These are phyloP conservation scores for Strix uralensis DNA, from an alignment of 2,113 vertebrate species.

Conservation along the genomic window DNA sequence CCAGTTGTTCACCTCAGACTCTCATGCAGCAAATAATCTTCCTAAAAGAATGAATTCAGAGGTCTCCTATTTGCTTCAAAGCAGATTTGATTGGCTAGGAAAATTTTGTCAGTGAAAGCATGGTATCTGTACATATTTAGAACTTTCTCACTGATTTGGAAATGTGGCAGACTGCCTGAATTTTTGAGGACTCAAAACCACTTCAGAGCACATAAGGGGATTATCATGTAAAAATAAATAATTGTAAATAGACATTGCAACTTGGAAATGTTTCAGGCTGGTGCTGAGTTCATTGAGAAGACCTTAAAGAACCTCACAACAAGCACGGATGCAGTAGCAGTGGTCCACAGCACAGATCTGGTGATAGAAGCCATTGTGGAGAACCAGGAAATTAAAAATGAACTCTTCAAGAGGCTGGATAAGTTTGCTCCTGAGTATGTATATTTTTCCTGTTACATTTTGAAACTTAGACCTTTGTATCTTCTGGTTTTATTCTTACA, in stretches of 20 bases:
- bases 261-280: slow-evolving; percentile 76
- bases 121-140: neutral
- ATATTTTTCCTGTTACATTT: neutral
- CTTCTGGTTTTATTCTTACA: neutral
- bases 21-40: neutral
- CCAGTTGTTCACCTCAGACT: neutral
- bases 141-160: neutral
- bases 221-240: neutral
- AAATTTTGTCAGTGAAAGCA: neutral
- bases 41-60: neutral
- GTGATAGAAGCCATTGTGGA: slow-evolving; percentile 96
- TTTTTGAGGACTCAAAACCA: neutral
- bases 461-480: neutral
- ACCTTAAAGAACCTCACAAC: slow-evolving; percentile 82
- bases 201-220: neutral
- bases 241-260: neutral
- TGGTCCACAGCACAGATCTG: slow-evolving; percentile 84
- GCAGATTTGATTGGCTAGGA: neutral
- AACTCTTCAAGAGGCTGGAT: slow-evolving; percentile 89
- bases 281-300: slow-evolving; percentile 85
- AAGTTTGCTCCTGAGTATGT: slow-evolving; percentile 90
- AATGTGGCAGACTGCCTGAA: neutral
- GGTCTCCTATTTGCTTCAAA: neutral
- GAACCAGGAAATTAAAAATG: slow-evolving; percentile 87
- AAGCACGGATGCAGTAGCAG: slow-evolving; percentile 81